Percentiles rank a stretch among this genome's conserved stretches.
Conservation (phyloP, 2,113 vertebrate species). For the Ceyx margarethae region DNA sequence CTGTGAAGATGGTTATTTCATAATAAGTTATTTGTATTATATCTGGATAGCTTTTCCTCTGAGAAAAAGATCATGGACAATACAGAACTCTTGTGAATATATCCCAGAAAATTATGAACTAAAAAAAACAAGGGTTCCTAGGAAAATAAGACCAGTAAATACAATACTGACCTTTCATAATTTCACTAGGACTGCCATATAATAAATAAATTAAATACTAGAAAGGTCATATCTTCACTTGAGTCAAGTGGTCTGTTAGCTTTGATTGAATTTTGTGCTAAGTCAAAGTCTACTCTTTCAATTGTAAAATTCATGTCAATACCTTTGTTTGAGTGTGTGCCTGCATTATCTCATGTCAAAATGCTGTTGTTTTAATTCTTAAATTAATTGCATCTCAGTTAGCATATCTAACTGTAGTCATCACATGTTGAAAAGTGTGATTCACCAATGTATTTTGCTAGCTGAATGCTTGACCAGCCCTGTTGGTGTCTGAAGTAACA, state of each 20-base stretch:
- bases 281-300: not conserved
- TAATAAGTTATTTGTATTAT: constrained; percentile 21
- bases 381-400: not conserved
- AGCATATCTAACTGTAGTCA: not conserved
- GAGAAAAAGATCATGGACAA: not conserved
- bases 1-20: constrained; percentile 14
- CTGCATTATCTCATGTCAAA: not conserved
- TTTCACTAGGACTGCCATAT: not conserved
- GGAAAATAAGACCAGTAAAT: not conserved
- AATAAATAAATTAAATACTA: not conserved
- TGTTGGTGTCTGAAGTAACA: not conserved
- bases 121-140: not conserved
- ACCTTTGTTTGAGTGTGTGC: not conserved
- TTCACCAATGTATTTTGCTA: not conserved
- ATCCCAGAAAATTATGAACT: not conserved
- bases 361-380: not conserved
- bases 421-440: not conserved
- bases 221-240: not conserved
- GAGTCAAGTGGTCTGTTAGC: not conserved
- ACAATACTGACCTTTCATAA: not conserved
- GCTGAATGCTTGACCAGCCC: not conserved
- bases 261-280: not conserved
- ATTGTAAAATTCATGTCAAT: not conserved
- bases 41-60: not conserved
- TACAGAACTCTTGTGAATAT: not conserved